Percentiles rank a stretch among this genome's conserved stretches.
These are phyloP conservation scores for Symphodus melops DNA, from an alignment of 2,113 vertebrate species.

Conservation along the genomic window DNA sequence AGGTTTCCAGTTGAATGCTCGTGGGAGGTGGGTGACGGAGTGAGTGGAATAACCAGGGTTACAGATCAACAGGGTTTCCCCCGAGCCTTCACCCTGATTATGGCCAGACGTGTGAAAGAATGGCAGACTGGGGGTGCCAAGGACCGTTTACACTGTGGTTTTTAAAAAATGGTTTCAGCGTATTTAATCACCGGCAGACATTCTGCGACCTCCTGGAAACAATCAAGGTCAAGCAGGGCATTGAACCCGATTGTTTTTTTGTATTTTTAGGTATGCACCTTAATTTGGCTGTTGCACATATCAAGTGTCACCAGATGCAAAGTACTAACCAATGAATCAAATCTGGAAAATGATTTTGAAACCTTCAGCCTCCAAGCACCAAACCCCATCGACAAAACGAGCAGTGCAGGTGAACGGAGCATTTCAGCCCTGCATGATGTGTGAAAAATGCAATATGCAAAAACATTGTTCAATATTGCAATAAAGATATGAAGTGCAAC, in stretches of 20 bases:
- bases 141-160: slow-evolving; percentile 15
- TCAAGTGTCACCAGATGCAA: neutral
- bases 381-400: neutral
- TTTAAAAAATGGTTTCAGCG: slow-evolving; percentile 20
- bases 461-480: too few relatives aligned
- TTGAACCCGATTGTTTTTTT: neutral
- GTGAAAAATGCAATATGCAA: too few relatives aligned
- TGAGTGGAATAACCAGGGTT: slow-evolving; percentile 65
- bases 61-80: slow-evolving; percentile 66
- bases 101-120: slow-evolving; percentile 51
- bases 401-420: too few relatives aligned
- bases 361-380: neutral
- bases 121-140: slow-evolving; percentile 27
- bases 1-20: slow-evolving; percentile 69
- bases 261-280: neutral
- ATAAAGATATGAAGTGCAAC: too few relatives aligned
- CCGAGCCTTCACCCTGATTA: slow-evolving; percentile 61
- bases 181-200: slow-evolving; percentile 13
- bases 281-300: neutral
- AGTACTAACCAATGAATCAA: neutral
- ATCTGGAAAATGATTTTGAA: neutral
- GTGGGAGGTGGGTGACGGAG: slow-evolving; percentile 60
- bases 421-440: too few relatives aligned
- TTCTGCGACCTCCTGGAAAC: neutral
- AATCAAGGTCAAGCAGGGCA: neutral